phyloP scores from a whole-genome alignment of 2,113 vertebrate genomes.

The Daubentonia madagascariensis region DNA sequence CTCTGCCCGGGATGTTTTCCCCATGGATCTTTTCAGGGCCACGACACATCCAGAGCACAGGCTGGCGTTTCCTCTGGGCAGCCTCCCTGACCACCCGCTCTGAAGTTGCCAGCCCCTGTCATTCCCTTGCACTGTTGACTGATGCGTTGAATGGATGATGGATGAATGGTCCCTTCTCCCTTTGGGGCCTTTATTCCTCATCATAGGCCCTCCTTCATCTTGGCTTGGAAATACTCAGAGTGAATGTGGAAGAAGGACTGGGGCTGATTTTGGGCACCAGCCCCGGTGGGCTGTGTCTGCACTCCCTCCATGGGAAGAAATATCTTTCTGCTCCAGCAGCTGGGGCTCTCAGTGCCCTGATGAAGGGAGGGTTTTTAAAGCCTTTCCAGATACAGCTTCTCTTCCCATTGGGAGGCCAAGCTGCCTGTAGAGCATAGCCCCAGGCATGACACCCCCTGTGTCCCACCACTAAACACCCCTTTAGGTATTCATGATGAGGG shows the following conservation, averaged over 20 bases:
- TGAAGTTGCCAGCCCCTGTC: no score
- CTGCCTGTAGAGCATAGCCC: neutral
- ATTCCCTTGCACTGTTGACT: neutral
- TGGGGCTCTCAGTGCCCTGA: neutral
- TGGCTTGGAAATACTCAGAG: neutral
- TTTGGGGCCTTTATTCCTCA: neutral
- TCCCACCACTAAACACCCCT: neutral
- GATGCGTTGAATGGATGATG: neutral
- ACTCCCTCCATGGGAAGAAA: neutral
- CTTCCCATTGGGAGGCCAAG: neutral
- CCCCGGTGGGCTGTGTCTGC: neutral
- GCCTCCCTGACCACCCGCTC: neutral
- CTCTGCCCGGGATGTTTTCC: neutral
- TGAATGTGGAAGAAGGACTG: neutral
- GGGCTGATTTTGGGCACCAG: neutral
- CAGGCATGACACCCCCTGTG: neutral
- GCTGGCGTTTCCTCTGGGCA: neutral
- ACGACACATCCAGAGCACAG: neutral
- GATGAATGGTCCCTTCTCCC: neutral
- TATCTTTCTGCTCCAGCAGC: neutral
- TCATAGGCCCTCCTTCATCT: neutral
- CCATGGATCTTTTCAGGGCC: accelerated
- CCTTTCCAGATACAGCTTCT: neutral
- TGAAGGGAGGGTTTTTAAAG: neutral
- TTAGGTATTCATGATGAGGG: neutral